Conservation (phyloP, 2,888 invertebrate species). For the Miltochrista miniata region DNA sequence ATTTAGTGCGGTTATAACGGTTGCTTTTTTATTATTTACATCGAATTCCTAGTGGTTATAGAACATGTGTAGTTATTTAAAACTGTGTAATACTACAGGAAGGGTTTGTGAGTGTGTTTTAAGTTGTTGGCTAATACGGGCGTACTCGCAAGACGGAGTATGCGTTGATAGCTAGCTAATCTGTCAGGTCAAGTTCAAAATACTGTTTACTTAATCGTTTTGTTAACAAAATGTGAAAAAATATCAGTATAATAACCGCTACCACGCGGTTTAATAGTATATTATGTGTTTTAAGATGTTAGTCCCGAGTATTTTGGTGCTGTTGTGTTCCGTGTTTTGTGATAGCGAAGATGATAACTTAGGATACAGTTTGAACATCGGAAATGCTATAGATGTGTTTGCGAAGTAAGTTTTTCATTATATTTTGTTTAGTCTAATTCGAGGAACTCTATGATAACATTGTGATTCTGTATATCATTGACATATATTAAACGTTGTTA, state of each 20-base stretch:
- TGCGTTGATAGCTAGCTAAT: slow-evolving; percentile 55
- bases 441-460: no score
- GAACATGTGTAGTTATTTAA: slow-evolving; percentile 11
- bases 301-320: slow-evolving; percentile 43
- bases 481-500: no score
- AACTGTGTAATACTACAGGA: slow-evolving; percentile 24
- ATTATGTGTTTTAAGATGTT: slow-evolving; percentile 48
- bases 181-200: slow-evolving; percentile 76
- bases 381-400: slow-evolving; percentile 74
- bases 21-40: no score
- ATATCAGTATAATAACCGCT: slow-evolving; percentile 62
- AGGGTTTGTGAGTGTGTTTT: slow-evolving; percentile 22
- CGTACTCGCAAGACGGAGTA: slow-evolving; percentile 17
- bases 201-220: slow-evolving; percentile 57
- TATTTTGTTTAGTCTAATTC: no score
- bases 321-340: slow-evolving; percentile 51
- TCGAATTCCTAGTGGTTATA: no score
- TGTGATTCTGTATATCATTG: no score
- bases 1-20: no score
- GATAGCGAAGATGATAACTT: slow-evolving; percentile 61
- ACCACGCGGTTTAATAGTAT: slow-evolving; percentile 44
- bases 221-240: slow-evolving; percentile 78
- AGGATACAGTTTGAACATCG: slow-evolving; percentile 69
- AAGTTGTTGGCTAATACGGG: slow-evolving; percentile 15
- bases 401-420: slow-evolving; percentile 66